Base-by-base conservation (phyloP, 2,888 invertebrate species). In the Erpobdella octoculata region DNA sequence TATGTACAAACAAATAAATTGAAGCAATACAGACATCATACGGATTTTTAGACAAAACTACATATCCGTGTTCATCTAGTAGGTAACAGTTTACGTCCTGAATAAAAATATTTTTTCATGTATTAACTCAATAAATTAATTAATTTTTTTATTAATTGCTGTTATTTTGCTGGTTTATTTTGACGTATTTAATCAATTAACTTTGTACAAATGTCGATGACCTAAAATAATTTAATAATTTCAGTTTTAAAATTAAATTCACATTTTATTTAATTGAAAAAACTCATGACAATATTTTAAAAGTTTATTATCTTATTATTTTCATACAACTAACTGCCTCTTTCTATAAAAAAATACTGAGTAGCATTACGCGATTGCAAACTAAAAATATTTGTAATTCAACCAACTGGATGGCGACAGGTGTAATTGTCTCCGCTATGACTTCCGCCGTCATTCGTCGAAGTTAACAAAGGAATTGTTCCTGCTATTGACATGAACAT, bases 21-120 rank as follows among this genome's bases (percentile, higher is more conserved):
- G n/a, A n/a, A n/a, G n/a, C 18, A 35, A 62, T 25, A 68, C 61
- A 35, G 21, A 79, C 81, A 78, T 93, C 91, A 53, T 90, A 88
- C 41, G 87, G 86, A 76, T 90, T 89, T 83, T 93, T 92, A 0
- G 93, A 93, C 48, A 93, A 88, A 70, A 95, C 89, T 68, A 95
- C 90, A 82, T 93, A 95, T 18, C 94, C 95, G 81, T 92, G 93
- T 84, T 94, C 93, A 81, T 95, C 95, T 71, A 95, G 85, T 41
- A 95, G 89, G 81, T 93, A 95, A 82, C 95, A 95, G 80, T 93
- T 76, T 9, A 76, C 28, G 15, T 71, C 73, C 76, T 76, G 37
- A 53, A 1, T 53, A 1, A 9, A 25, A 53, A 9, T 6, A n/a
- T 9, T 48, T 3, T 21, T 48, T 3, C 25, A 25, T 25, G 25